Percentiles rank a stretch among this genome's conserved stretches.
Conservation (phyloP, 2,888 invertebrate genomes). For the Dione vanillae region DNA sequence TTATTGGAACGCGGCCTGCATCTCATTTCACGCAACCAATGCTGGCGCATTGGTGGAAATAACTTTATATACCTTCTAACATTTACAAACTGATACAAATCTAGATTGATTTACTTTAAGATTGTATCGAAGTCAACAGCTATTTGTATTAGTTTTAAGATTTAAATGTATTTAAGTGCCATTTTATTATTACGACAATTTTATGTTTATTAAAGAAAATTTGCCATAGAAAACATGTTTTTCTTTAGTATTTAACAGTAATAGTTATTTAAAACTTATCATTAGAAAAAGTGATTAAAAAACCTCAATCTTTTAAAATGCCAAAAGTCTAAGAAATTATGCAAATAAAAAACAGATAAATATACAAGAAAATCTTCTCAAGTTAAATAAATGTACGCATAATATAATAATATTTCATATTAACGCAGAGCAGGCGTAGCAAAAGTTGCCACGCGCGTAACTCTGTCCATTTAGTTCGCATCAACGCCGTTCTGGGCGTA, state of each 20-base stretch:
- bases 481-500: slow-evolving; percentile 5
- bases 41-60: slow-evolving; percentile 4
- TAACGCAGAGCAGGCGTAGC: slow-evolving; percentile 17
- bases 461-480: slow-evolving; percentile 2
- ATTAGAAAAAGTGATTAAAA: too few species aligned
- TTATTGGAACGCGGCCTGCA: slow-evolving; percentile 25
- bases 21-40: slow-evolving; percentile 19
- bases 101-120: slow-evolving; percentile 7
- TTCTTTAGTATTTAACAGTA: too few species aligned
- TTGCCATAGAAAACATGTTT: too few species aligned
- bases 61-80: background rate
- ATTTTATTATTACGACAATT: too few species aligned
- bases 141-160: slow-evolving; percentile 3
- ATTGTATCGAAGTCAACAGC: slow-evolving; percentile 13
- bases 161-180: background rate
- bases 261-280: too few species aligned
- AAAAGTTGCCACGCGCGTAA: slow-evolving; percentile 26
- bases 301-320: too few species aligned
- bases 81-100: slow-evolving; percentile 15
- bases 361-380: too few species aligned
- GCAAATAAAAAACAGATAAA: too few species aligned
- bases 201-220: too few species aligned
- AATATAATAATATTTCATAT: slow-evolving; percentile 15
- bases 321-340: too few species aligned
- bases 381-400: slow-evolving; percentile 1